Evolutionary conservation across 2,888 invertebrate species (phyloP), one percentile per base, ranked within the genome.

Genomic region (Myopa tessellatipennis): DNA sequence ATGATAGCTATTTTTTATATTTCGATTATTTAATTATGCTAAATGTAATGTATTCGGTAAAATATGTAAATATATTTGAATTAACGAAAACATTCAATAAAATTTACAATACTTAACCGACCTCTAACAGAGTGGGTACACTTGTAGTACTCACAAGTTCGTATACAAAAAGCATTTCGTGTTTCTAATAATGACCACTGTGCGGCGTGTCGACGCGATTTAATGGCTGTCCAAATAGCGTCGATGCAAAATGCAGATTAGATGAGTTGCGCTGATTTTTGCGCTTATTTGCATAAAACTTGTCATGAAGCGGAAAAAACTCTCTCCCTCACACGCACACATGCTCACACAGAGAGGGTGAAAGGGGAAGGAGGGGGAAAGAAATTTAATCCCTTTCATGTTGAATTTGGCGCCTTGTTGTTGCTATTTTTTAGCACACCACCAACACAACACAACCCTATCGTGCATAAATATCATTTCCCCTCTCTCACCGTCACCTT

Each of bases 261-360:
- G 55, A 55, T 36, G 34, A 36, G 36, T 34, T n/a, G 14, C 38
- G 34, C 52, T 26, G 70, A 70, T 70, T 70, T 55, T 36, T 55
- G 65, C 38, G 36, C 36, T 18, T 34, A 55, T 55, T 69, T 50
- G 69, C 69, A 50, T 69, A 69, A 69, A 52, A 50, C 50, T 67
- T n/a, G 67, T 38, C n/a, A 40, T 36, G 40, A 40, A n/a, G 14
- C 55, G 55, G 14, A 55, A 55, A 14, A 55, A 55, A 26, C 52
- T 63, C 10, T 63, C 26, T 63, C 34, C 26, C 45, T 8, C 67
- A 67, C 6, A 6, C 1, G 12, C n/a, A 58, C 58, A 58, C 58
- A 58, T 6, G 18, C 12, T 26, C 26, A n/a, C 3, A 12, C 61
- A 18, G 60, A 18, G 60, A 60, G 60, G 12, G 60, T 8, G 60